Base-by-base conservation (phyloP, 2,113 vertebrate species). In the Harpagus bidentatus region DNA sequence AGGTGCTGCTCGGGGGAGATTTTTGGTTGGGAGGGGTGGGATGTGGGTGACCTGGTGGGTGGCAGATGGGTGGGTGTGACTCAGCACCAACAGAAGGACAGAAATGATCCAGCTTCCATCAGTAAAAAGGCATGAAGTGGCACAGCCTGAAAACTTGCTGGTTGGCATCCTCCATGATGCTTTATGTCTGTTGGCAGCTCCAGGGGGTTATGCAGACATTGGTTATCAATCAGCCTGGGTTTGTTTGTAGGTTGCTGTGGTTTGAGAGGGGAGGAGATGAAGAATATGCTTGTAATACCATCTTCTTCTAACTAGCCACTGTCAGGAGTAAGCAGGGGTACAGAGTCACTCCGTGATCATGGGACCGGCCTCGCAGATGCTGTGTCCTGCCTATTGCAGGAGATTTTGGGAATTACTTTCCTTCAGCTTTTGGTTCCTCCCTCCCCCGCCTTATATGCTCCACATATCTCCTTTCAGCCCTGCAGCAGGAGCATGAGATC, bases 121-220 rank as follows among this genome's bases (percentile, higher is more conserved):
- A 66, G 77, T 47, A 26, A 43, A 50, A 50, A 34, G 19, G 45
- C 2, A 8, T 52, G 53, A 70, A 42, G 32, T 11, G 17, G 25
- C 32, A 69, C 18, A 40, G 22, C 29, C 23, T 40, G 77, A 20
- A 56, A 31, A 11, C n/a, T 8, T 19, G 38, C 66, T 62, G 42
- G 12, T 29, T 25, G 9, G 25, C 50, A 10, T 11, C 1, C 2
- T 42, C 50, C 1, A 1, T 2, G 36, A 43, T 34, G 69, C 25
- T 14, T 10, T 43, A 0, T 1, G 0, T 6, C 40, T 22, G 36
- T 5, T 28, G 69, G 36, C 17, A 18, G 38, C n/a, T 73, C 43
- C 11, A 13, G 45, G 62, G 32, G 15, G 18, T 50, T 45, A 14
- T 3, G 26, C 70, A 38, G 22, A 9, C 0, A 0, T 10, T 56